Evolutionary conservation across 2,888 invertebrate species (phyloP).

Genomic region (Trypoxylon attenuatum): DNA sequence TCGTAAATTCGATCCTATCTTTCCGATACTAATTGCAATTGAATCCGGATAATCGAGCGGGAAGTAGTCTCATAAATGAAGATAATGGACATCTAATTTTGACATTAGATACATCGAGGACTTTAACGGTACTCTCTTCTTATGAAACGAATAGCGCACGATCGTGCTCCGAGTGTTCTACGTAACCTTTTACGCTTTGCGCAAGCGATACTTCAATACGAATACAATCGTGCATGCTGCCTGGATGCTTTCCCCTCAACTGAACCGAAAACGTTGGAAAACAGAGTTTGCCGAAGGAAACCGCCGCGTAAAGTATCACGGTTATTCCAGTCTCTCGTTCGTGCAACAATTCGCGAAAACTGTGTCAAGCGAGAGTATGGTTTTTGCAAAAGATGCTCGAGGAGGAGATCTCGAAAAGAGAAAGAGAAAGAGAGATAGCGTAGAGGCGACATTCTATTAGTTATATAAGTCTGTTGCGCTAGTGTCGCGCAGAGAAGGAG

Average conservation of each 20-base stretch:
- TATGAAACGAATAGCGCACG: constrained; percentile 34
- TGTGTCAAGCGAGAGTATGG: not conserved
- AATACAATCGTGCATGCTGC: constrained; percentile 34
- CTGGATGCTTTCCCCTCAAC: constrained; percentile 36
- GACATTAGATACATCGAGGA: constrained; percentile 26
- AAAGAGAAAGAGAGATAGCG: too few species aligned
- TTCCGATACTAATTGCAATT: not conserved
- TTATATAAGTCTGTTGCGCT: too few species aligned
- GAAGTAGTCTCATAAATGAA: too few species aligned
- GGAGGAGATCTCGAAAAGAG: too few species aligned
- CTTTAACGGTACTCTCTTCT: constrained; percentile 18
- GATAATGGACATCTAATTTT: not conserved
- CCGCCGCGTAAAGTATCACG: not conserved
- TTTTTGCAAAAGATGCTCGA: too few species aligned
- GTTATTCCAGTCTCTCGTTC: not conserved
- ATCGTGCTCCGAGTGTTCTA: constrained; percentile 29
- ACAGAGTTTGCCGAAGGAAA: constrained; percentile 5
- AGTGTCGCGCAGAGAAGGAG: too few species aligned
- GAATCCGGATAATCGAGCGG: too few species aligned
- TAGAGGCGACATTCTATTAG: too few species aligned
- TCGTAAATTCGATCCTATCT: not conserved
- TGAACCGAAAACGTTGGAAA: constrained; percentile 27
- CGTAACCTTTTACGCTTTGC: constrained; percentile 52
- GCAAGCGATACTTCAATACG: constrained; percentile 51
- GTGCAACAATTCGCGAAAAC: not conserved